Percentiles rank a stretch among this genome's conserved stretches.
These are phyloP conservation scores for Hapalemur alaotrensis DNA, from an alignment of 2,797 vertebrate genomes.

Conservation along the genomic window DNA sequence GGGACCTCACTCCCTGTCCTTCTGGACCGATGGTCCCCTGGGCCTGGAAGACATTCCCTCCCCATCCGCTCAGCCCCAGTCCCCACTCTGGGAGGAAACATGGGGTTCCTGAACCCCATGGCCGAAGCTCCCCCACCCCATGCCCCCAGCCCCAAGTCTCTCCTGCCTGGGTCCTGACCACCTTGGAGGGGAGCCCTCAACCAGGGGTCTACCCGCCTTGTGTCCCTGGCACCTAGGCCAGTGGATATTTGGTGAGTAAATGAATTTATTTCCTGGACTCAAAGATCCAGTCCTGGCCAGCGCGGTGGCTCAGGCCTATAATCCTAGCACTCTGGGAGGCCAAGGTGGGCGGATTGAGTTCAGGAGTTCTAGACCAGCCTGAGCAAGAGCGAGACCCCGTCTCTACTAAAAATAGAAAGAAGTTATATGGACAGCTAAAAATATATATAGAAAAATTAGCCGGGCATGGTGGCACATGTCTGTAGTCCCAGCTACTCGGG, in stretches of 20 bases:
- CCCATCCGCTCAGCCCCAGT: not conserved
- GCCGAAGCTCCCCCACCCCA: fast-evolving
- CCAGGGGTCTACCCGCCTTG: fast-evolving
- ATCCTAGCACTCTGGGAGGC: too few relatives aligned
- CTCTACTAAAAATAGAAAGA: too few relatives aligned
- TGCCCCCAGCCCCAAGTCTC: fast-evolving
- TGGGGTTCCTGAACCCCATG: not conserved
- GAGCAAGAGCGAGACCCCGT: too few relatives aligned
- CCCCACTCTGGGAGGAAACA: not conserved
- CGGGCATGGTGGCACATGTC: too few relatives aligned
- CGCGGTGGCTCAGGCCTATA: too few relatives aligned
- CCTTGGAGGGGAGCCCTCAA: not conserved
- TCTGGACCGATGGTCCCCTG: not conserved
- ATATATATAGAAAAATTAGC: too few relatives aligned
- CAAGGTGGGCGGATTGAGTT: too few relatives aligned
- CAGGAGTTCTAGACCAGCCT: too few relatives aligned
- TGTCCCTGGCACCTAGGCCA: not conserved
- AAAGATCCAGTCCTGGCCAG: not conserved
- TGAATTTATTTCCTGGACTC: not conserved
- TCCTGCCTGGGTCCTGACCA: fast-evolving
- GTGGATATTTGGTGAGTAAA: not conserved
- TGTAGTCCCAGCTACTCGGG: too few relatives aligned
- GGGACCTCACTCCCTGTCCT: not conserved
- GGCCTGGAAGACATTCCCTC: not conserved
- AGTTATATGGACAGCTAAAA: too few relatives aligned